These are phyloP conservation scores for Sarotherodon lohbergeri DNA, from an alignment of 2,113 vertebrate genomes.

Conservation along the genomic window DNA sequence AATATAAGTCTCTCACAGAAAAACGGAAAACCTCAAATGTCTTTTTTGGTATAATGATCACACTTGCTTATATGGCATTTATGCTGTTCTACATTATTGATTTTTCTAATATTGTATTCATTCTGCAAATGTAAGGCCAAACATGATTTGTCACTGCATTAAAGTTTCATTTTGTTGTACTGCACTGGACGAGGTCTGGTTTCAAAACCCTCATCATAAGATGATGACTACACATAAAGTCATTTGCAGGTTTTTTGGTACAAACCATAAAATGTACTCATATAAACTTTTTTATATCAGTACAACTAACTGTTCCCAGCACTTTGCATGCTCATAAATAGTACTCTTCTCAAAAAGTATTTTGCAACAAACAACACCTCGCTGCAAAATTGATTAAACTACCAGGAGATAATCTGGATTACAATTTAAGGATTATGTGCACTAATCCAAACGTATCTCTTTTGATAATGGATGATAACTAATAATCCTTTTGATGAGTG, in stretches of 20 bases:
- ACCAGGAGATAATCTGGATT: constrained; percentile 44
- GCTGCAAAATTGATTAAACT: constrained; percentile 28
- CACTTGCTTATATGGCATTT: background rate
- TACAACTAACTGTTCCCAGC: background rate
- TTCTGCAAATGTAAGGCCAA: background rate
- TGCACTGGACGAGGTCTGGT: background rate
- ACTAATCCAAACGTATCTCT: constrained; percentile 48
- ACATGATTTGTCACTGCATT: background rate
- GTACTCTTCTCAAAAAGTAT: background rate
- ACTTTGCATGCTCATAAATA: background rate
- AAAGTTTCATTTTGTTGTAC: background rate
- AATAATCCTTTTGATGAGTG: constrained; percentile 42
- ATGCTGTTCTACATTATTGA: background rate
- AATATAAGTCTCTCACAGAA: background rate
- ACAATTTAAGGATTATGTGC: constrained; percentile 33
- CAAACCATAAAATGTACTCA: background rate
- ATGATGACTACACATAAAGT: background rate
- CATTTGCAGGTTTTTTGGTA: background rate
- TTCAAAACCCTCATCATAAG: background rate
- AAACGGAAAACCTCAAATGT: background rate
- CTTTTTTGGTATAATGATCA: background rate
- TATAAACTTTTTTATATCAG: background rate
- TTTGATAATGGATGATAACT: constrained; percentile 47
- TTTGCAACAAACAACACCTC: background rate
- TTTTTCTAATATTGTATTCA: background rate